Evolutionary conservation across 1,140 invertebrate species (phyloP), one percentile per base, ranked within the genome.

Genomic region (Sipha flava): DNA sequence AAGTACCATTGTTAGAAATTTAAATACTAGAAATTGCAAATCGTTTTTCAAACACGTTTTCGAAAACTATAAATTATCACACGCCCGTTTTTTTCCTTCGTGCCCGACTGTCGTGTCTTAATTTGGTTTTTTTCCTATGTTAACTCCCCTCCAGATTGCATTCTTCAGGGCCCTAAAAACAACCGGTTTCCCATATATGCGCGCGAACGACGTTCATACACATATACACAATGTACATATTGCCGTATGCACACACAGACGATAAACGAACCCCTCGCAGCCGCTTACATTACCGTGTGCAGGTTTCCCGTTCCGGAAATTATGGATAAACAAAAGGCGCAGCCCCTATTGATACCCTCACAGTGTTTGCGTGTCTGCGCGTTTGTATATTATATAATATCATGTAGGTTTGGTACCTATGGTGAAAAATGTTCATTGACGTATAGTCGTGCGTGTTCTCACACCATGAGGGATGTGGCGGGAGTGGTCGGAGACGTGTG

Each of bases 221-320:
- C 9, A 43, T 43, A n/a, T n/a, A n/a, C n/a, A n/a, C n/a, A n/a
- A n/a, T n/a, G n/a, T n/a, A n/a, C n/a, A n/a, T n/a, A n/a, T 68
- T 54, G 23, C 21, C 52, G 7, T 57, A 26, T 26, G 26, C 29
- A 12, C 10, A 45, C 21, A 23, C 64, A 9, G 14, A 23, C 29
- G 29, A 54, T 75, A 54, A 23, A 75, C 47, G 29, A 21, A 54
- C n/a, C 49, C 45, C 29, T 34, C n/a, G n/a, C n/a, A n/a, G n/a
- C n/a, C n/a, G n/a, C 31, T 52, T 54, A 12, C 16, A n/a, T 64
- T 73, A 52, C 18, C 31, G 70, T 73, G 45, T 54, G 70, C 47
- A 68, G 21, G 72, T 54, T 75, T 75, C 72, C 72, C 72, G 34
- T 75, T 57, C 72, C 73, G 52, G 73, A 77, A 59, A 57, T 59